A percentile compares a stretch with the other conserved stretches of the same genome.
Conservation (phyloP, 2,888 invertebrate species). For the Brachycybe producta region DNA sequence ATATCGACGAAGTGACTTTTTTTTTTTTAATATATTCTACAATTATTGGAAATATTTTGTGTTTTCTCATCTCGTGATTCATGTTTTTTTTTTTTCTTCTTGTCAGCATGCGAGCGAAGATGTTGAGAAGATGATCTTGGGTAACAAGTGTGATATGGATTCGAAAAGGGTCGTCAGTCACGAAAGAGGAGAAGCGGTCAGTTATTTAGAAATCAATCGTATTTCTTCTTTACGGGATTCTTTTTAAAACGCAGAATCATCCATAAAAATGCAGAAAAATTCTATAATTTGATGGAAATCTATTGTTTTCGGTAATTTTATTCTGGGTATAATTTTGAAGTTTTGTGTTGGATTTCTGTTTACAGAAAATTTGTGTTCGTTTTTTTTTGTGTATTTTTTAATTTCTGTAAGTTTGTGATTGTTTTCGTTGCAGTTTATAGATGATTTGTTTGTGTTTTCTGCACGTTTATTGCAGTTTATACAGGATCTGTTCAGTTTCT, state of each 20-base stretch:
- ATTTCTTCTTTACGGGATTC: no score
- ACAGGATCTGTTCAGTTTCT: no score
- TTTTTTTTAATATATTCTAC: background rate
- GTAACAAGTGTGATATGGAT: slow-evolving; percentile 97
- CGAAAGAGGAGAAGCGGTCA: slow-evolving; percentile 82
- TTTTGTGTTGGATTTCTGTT: no score
- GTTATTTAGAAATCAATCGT: no score
- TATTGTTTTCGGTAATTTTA: background rate
- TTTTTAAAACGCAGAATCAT: no score
- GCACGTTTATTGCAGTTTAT: no score
- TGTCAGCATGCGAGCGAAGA: slow-evolving; percentile 90
- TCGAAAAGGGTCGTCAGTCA: slow-evolving; percentile 85
- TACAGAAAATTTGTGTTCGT: no score
- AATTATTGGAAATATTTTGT: background rate
- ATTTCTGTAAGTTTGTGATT: no score
- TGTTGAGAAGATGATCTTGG: slow-evolving; percentile 96
- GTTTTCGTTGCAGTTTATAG: no score
- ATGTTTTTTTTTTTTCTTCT: slow-evolving; percentile 20
- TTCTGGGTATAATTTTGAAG: background rate
- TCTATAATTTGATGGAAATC: background rate
- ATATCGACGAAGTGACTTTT: slow-evolving; percentile 75
- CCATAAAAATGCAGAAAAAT: no score
- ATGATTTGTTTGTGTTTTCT: no score
- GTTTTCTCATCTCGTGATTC: background rate
- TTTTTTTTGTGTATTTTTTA: no score